phyloP scores from a whole-genome alignment of 2,888 invertebrate genomes.

The Flexamia atlantica region DNA sequence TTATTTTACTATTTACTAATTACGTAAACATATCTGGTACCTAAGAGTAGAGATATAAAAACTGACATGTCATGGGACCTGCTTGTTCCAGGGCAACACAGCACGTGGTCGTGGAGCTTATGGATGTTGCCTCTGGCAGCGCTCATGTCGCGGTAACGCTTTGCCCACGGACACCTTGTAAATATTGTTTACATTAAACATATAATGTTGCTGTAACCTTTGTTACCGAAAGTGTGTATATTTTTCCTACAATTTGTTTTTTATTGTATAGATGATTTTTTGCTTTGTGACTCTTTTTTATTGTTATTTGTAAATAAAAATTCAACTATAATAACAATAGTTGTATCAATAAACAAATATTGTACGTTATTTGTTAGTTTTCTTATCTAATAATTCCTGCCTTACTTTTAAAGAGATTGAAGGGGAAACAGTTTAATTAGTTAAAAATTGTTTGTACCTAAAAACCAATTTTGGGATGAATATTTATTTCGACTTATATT shows the following conservation, averaged over 20 bases:
- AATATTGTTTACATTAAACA: slow-evolving; percentile 9
- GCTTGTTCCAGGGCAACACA: slow-evolving; percentile 13
- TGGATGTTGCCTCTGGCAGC: slow-evolving; percentile 19
- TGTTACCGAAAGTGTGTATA: slow-evolving; percentile 30
- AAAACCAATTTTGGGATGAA: too few relatives aligned
- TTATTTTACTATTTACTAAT: too few relatives aligned
- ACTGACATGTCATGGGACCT: too few relatives aligned
- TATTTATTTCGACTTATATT: too few relatives aligned
- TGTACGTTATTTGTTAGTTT: slow-evolving; percentile 2
- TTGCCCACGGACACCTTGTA: not conserved
- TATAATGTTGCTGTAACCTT: slow-evolving; percentile 5
- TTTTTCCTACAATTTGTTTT: slow-evolving; percentile 44
- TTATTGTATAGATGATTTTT: slow-evolving; percentile 27
- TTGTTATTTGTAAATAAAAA: not conserved
- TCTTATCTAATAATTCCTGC: too few relatives aligned
- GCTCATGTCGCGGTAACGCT: slow-evolving; percentile 41
- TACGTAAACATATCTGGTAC: too few relatives aligned
- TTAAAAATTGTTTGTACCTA: too few relatives aligned
- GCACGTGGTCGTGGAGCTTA: slow-evolving; percentile 23
- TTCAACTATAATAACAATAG: not conserved
- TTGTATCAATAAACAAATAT: slow-evolving; percentile 16
- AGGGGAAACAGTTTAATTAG: too few relatives aligned
- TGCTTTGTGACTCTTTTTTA: not conserved
- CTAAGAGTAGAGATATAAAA: too few relatives aligned
- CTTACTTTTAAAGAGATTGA: too few relatives aligned